These are phyloP conservation scores for Alces alces DNA, from an alignment of 2,113 vertebrate species.

Conservation along the genomic window DNA sequence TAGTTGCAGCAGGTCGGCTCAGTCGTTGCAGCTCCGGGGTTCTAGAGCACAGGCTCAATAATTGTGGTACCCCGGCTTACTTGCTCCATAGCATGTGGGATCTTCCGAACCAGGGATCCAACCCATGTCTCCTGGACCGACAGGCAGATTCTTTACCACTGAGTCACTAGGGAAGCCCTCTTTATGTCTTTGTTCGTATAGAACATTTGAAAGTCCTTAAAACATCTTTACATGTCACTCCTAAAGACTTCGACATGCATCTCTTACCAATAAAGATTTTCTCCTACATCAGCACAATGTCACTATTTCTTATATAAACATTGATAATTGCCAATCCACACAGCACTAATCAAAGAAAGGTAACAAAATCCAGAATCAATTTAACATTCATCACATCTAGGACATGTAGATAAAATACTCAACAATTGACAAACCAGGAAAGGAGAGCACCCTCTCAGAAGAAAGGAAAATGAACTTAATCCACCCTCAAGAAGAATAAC, in stretches of 20 bases:
- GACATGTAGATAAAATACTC: neutral
- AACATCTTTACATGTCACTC: neutral
- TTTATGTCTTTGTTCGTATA: neutral
- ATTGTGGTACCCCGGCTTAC: neutral
- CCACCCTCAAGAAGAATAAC: neutral
- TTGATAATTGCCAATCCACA: neutral
- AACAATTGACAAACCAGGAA: neutral
- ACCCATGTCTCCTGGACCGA: neutral
- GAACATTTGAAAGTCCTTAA: neutral
- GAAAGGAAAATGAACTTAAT: neutral
- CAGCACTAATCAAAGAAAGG: neutral
- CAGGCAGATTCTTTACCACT: neutral
- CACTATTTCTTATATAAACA: neutral
- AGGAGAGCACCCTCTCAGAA: neutral
- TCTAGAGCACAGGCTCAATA: neutral
- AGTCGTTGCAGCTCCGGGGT: neutral
- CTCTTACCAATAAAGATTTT: neutral
- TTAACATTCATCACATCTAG: neutral
- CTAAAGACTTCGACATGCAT: neutral
- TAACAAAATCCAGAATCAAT: neutral
- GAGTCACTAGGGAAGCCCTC: neutral
- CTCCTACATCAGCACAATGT: neutral
- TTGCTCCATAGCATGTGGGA: neutral
- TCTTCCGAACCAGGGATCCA: neutral
- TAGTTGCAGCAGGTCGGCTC: too few species aligned